Evolutionary conservation across 2,113 vertebrate species (phyloP).

Genomic region (Gnathonemus longibarbis): DNA sequence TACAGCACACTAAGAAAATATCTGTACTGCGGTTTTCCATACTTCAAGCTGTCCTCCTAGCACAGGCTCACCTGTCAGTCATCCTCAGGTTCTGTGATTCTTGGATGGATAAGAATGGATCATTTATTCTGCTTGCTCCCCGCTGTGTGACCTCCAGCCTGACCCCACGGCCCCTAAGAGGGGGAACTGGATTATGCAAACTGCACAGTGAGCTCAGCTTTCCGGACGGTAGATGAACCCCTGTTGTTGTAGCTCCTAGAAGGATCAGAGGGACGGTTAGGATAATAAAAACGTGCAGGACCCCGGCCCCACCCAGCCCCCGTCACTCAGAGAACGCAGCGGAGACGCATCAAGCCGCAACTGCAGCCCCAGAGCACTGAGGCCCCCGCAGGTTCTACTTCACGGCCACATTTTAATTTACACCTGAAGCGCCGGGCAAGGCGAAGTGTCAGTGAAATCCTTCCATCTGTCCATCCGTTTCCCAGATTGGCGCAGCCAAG

Average conservation of each 20-base stretch:
- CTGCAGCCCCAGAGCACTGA: background rate
- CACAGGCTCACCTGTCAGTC: slow-evolving; percentile 33
- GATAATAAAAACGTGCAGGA: slow-evolving; percentile 36
- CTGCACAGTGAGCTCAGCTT: background rate
- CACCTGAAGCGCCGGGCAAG: background rate
- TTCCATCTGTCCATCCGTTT: background rate
- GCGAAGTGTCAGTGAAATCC: background rate
- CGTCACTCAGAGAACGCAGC: background rate
- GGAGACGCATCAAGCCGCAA: background rate
- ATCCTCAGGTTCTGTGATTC: background rate
- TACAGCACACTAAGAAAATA: background rate
- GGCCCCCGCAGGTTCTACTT: background rate
- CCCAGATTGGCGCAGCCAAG: background rate
- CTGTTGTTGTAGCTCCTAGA: slow-evolving; percentile 35
- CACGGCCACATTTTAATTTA: background rate
- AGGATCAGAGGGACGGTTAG: slow-evolving; percentile 4
- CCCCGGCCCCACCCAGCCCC: background rate
- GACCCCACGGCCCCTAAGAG: background rate
- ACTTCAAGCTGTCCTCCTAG: slow-evolving; percentile 28
- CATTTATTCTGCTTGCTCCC: background rate
- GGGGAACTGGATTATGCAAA: background rate
- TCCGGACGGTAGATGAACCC: slow-evolving; percentile 52
- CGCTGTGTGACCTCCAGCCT: background rate
- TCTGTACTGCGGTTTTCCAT: slow-evolving; percentile 24
- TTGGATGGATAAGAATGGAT: background rate